Conservation (phyloP, 2,888 invertebrate genomes). For the Lysandra bellargus region DNA sequence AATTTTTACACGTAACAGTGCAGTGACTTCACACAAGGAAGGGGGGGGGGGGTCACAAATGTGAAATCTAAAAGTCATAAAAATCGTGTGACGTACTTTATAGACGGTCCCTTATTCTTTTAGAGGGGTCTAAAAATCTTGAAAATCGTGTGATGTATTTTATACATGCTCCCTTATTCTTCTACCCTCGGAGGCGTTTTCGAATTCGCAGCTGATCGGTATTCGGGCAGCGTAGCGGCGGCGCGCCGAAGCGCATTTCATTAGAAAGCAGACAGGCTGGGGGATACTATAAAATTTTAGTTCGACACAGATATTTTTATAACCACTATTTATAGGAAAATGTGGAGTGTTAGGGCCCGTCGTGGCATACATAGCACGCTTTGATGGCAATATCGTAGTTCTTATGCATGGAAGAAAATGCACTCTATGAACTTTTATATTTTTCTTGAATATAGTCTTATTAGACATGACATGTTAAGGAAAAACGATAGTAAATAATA, state of each 20-base stretch:
- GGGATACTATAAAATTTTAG: conserved; percentile 21
- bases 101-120: background rate
- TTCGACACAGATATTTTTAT: conserved; percentile 24
- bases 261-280: conserved; percentile 58
- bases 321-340: conserved; percentile 24
- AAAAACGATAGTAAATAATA: background rate
- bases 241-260: conserved; percentile 64
- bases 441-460: background rate
- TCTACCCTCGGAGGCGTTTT: conserved; percentile 44
- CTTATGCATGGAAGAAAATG: background rate
- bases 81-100: too few relatives aligned
- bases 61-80: too few relatives aligned
- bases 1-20: too few relatives aligned
- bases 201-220: conserved; percentile 58
- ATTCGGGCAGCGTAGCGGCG: conserved; percentile 60
- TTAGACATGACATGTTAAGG: too few relatives aligned
- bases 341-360: background rate
- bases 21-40: too few relatives aligned
- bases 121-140: background rate
- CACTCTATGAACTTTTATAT: background rate
- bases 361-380: conserved; percentile 15
- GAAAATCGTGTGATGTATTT: background rate
- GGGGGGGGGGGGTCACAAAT: too few relatives aligned
- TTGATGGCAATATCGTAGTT: background rate
- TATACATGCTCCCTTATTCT: background rate